Evolutionary conservation across 2,888 invertebrate species (phyloP).

Genomic region (Dasypolia templi): DNA sequence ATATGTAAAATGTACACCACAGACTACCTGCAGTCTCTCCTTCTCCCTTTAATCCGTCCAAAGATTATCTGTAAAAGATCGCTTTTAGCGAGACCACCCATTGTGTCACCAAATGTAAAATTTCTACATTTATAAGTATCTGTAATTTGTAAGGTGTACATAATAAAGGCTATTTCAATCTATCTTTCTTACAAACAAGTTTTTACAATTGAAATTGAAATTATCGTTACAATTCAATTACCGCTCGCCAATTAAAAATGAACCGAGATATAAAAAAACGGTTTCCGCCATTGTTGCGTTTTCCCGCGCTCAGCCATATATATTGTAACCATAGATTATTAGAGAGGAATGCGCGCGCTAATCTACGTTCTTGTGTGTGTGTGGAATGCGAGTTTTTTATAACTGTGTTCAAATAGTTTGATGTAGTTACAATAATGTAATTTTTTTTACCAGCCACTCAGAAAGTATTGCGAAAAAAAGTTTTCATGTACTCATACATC

Average conservation of each 20-base stretch:
- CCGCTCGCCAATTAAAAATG: constrained; percentile 73
- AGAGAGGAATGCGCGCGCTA: constrained; percentile 50
- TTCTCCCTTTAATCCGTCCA: neutral
- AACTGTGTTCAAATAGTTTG: constrained; percentile 8
- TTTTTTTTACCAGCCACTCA: no score
- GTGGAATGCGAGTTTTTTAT: constrained; percentile 52
- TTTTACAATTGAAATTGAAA: constrained; percentile 34
- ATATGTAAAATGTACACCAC: no score
- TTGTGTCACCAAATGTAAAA: neutral
- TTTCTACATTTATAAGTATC: neutral
- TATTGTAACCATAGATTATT: constrained; percentile 70
- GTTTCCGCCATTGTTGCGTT: constrained; percentile 79
- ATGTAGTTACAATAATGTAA: constrained; percentile 36
- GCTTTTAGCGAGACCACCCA: neutral
- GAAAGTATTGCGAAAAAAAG: no score
- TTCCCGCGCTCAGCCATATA: constrained; percentile 79
- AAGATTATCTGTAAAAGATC: neutral
- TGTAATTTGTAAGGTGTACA: neutral
- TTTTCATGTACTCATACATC: no score
- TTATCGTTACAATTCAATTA: constrained; percentile 71
- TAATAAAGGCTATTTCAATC: neutral
- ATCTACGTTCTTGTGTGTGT: constrained; percentile 53
- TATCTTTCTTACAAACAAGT: constrained; percentile 26
- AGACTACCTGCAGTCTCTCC: neutral
- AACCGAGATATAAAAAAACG: constrained; percentile 72